phyloP scores from a whole-genome alignment of 2,113 vertebrate genomes.

The Melanerpes aurifrons region DNA sequence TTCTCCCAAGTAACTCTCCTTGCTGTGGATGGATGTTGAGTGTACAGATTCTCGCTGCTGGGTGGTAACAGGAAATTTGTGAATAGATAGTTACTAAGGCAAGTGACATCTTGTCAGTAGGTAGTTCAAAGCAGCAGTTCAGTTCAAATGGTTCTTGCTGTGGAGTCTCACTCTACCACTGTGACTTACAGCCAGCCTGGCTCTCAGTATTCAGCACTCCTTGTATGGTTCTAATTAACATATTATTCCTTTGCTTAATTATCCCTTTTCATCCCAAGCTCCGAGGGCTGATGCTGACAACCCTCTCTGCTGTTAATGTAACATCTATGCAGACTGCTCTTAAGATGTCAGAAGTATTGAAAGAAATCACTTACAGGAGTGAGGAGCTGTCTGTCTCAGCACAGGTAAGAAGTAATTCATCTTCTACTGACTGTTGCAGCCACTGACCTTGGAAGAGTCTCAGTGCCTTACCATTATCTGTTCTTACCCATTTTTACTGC shows the following conservation, averaged over 20 bases:
- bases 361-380: slow-evolving; percentile 79
- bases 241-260: slow-evolving; percentile 32
- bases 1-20: slow-evolving; percentile 16
- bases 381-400: slow-evolving; percentile 83
- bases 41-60: not conserved
- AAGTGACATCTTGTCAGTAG: slow-evolving; percentile 45
- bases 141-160: not conserved
- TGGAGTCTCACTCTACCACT: not conserved
- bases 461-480: not conserved
- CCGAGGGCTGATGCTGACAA: slow-evolving; percentile 84
- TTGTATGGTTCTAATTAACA: slow-evolving; percentile 30
- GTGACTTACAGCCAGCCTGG: not conserved
- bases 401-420: slow-evolving; percentile 76
- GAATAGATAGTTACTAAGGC: slow-evolving; percentile 18
- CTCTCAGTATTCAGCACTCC: slow-evolving; percentile 12
- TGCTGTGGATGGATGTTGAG: not conserved
- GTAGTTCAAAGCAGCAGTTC: not conserved
- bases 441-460: not conserved
- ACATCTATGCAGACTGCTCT: slow-evolving; percentile 80
- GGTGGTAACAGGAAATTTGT: not conserved
- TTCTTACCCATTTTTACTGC: not conserved
- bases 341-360: slow-evolving; percentile 84
- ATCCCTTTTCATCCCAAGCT: slow-evolving; percentile 77
- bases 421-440: not conserved
- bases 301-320: slow-evolving; percentile 76